These are phyloP conservation scores for Thalpophila matura DNA, from an alignment of 2,888 invertebrate species.

Conservation along the genomic window DNA sequence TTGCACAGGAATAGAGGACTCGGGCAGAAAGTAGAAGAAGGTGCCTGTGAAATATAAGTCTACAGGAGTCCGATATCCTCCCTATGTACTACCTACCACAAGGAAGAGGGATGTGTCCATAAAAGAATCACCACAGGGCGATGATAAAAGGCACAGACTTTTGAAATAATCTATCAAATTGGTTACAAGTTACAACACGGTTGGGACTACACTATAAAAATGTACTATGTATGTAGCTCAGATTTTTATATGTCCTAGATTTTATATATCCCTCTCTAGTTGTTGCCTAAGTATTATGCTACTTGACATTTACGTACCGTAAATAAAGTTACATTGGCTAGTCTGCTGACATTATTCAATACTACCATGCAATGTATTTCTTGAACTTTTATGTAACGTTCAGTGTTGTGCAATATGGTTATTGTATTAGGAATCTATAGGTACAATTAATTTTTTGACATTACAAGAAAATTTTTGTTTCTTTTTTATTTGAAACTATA, in stretches of 20 bases:
- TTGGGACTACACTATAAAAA: neutral
- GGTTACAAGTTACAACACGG: slow-evolving; percentile 2
- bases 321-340: slow-evolving; percentile 36
- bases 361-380: slow-evolving; percentile 8
- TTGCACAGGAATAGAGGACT: too few relatives aligned
- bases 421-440: neutral
- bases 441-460: neutral
- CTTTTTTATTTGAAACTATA: neutral
- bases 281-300: slow-evolving; percentile 12
- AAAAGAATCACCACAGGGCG: too few relatives aligned
- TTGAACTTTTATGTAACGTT: slow-evolving; percentile 13
- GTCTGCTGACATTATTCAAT: slow-evolving; percentile 28
- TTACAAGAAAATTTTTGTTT: neutral
- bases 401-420: slow-evolving; percentile 25
- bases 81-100: too few relatives aligned
- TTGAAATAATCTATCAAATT: slow-evolving; percentile 15
- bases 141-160: too few relatives aligned
- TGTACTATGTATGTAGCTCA: neutral
- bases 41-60: too few relatives aligned
- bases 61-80: too few relatives aligned
- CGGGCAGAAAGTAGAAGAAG: too few relatives aligned
- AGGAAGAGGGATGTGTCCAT: too few relatives aligned
- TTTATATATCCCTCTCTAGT: slow-evolving; percentile 13
- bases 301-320: slow-evolving; percentile 40
- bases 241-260: slow-evolving; percentile 25